Conservation (phyloP, 1,140 invertebrate species). For the Cyclargus thomasi region DNA sequence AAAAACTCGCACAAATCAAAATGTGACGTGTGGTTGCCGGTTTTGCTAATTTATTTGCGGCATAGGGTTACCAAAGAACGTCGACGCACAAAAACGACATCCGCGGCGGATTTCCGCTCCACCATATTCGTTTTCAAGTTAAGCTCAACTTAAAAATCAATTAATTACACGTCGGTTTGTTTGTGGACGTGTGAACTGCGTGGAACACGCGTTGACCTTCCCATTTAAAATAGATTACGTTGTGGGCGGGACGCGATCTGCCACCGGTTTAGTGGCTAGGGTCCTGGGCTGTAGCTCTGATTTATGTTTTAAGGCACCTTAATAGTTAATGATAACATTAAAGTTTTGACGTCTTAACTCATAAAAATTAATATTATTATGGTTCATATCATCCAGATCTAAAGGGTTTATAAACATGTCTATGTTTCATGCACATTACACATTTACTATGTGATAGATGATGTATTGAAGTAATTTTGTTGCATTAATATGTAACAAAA, state of each 20-base stretch:
- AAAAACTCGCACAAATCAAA: neutral
- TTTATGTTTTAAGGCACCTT: neutral
- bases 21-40: neutral
- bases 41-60: neutral
- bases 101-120: neutral
- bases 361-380: too few species aligned
- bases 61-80: neutral
- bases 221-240: slow-evolving; percentile 63
- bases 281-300: neutral
- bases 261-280: slow-evolving; percentile 2
- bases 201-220: slow-evolving; percentile 45
- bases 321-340: too few species aligned
- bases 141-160: neutral
- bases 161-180: neutral
- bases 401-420: too few species aligned
- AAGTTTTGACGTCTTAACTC: too few species aligned
- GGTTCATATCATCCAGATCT: too few species aligned
- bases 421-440: too few species aligned
- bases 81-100: neutral
- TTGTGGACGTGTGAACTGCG: slow-evolving; percentile 27
- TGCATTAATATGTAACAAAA: too few species aligned
- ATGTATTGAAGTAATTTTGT: too few species aligned
- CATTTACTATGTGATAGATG: too few species aligned
- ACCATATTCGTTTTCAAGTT: neutral
- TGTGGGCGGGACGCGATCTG: slow-evolving; percentile 17